Base-by-base conservation (phyloP, 2,113 vertebrate species). In the Laticauda laticaudata region DNA sequence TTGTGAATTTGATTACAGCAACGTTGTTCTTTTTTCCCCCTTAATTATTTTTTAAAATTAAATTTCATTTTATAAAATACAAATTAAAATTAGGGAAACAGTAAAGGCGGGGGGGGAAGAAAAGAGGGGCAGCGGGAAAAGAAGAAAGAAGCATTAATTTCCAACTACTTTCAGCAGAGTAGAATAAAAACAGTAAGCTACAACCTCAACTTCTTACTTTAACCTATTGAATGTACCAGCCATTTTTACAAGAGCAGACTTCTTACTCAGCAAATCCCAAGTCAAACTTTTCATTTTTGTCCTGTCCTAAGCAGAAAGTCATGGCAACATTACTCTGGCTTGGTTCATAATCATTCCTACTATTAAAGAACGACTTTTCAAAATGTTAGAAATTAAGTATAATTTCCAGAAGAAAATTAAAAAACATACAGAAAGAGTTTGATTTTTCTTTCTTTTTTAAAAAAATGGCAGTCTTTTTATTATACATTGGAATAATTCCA, bases 31-130 rank as follows among this genome's bases (percentile, higher is more conserved):
- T 26, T 61, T 11, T 1, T 2, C 1, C 61, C 61, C 26, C 26
- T 64, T 64, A 64, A 14, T n/a, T 64, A 29, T n/a, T 14, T n/a
- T 64, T 69, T 14, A 2, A n/a, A 5, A 69, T 69, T n/a, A 69
- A 14, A 69, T 69, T 69, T 69, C 61, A 14, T n/a, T n/a, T 69
- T n/a, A 69, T 69, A 69, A 69, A 69, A n/a, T n/a, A 69, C 11
- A 69, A 69, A 69, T n/a, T 11, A 69, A 69, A 69, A 15, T 69
- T 69, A n/a, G 29, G 11, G 29, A 69, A 69, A 69, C 12, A 29
- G 29, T 12, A n/a, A 64, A 64, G 61, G 1, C 26, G 14, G 26
- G 21, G 61, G 0, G 11, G 0, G 4, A 0, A n/a, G 4, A n/a
- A 64, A 64, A 64, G 10, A 3, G 59, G 26, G 61, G 61, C 4